Evolutionary conservation across 2,797 vertebrate species (phyloP).

Genomic region (Rhinogobio ventralis): DNA sequence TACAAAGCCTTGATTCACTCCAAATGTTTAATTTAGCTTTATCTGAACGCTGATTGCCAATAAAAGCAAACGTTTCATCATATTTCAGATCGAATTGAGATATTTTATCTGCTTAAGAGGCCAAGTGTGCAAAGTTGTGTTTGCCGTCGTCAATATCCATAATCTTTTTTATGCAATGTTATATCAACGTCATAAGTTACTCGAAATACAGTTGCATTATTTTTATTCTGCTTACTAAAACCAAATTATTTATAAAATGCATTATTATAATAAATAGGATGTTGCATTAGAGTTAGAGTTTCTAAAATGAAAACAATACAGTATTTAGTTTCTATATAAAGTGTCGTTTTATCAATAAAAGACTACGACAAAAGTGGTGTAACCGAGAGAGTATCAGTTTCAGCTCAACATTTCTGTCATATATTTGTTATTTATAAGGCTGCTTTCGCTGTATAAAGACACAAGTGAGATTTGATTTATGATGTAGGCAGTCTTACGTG

Average conservation of each 20-base stretch:
- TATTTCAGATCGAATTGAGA: slow-evolving; percentile 7
- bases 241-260: not conserved
- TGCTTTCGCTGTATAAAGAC: not conserved
- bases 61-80: not conserved
- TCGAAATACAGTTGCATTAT: not conserved
- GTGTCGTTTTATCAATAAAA: not conserved
- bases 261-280: not conserved
- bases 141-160: not conserved
- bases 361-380: not conserved
- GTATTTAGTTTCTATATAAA: not conserved
- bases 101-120: slow-evolving; percentile 1
- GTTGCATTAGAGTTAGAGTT: not conserved
- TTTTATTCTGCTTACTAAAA: not conserved
- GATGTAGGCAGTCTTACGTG: slow-evolving; percentile 18
- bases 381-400: not conserved
- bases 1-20: slow-evolving; percentile 19
- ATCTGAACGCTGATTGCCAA: not conserved
- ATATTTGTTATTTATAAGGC: not conserved
- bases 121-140: not conserved
- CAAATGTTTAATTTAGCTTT: slow-evolving; percentile 6
- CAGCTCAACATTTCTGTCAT: not conserved
- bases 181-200: not conserved
- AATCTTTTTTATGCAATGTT: not conserved
- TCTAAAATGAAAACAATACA: not conserved
- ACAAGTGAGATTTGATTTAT: slow-evolving; percentile 10